These are phyloP conservation scores for Orientallactaga bullata DNA, from an alignment of 2,113 vertebrate genomes.

Conservation along the genomic window DNA sequence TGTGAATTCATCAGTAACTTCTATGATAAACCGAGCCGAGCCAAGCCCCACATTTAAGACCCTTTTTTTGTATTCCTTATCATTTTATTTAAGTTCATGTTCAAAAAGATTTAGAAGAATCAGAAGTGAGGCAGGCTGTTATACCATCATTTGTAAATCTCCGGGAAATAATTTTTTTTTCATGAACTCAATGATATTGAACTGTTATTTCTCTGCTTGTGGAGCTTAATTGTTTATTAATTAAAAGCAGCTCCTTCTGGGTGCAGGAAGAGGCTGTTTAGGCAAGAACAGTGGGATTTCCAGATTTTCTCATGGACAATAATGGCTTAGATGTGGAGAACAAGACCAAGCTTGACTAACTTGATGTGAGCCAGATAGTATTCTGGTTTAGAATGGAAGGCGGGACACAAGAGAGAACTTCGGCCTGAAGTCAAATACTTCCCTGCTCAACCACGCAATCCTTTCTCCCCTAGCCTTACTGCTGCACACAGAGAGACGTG, in stretches of 20 bases:
- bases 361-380: neutral
- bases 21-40: neutral
- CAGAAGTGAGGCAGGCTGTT: neutral
- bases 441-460: neutral
- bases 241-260: neutral
- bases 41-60: neutral
- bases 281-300: neutral
- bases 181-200: neutral
- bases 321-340: neutral
- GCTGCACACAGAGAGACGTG: neutral
- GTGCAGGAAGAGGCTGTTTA: neutral
- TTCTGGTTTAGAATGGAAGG: neutral
- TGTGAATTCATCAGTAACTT: neutral
- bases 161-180: slow-evolving; percentile 31
- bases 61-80: neutral
- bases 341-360: neutral
- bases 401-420: neutral
- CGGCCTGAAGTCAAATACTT: neutral
- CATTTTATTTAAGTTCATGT: slow-evolving; percentile 1
- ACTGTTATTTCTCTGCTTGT: neutral
- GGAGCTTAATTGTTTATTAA: neutral
- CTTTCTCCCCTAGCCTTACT: neutral
- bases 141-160: neutral
- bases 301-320: neutral
- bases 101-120: slow-evolving; percentile 32